A percentile compares a stretch with the other conserved stretches of the same genome.
phyloP scores from a whole-genome alignment of 2,888 invertebrate genomes.

The Lycaena phlaeas region DNA sequence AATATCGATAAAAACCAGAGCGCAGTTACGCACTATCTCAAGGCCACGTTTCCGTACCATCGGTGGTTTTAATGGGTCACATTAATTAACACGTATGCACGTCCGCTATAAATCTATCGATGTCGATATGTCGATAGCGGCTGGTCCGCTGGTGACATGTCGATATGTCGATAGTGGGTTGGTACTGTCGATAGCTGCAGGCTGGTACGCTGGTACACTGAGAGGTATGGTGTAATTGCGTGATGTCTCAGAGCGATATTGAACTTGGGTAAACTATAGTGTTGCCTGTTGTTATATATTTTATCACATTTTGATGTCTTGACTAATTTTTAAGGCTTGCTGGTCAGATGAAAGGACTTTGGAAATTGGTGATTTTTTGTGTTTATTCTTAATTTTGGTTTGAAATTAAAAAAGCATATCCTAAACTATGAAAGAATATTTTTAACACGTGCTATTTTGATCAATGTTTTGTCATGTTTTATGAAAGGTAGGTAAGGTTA shows the following conservation, averaged over 20 bases:
- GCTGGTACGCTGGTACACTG: slow-evolving; percentile 24
- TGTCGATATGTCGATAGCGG: slow-evolving; percentile 48
- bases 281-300: slow-evolving; percentile 14
- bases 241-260: slow-evolving; percentile 34
- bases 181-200: too few relatives aligned
- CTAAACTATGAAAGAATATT: too few relatives aligned
- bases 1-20: slow-evolving; percentile 19
- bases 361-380: too few relatives aligned
- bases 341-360: not conserved
- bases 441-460: too few relatives aligned
- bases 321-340: slow-evolving; percentile 13
- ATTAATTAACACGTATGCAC: slow-evolving; percentile 59
- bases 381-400: too few relatives aligned
- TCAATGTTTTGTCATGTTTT: too few relatives aligned
- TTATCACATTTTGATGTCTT: slow-evolving; percentile 8
- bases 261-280: slow-evolving; percentile 16
- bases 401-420: too few relatives aligned
- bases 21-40: slow-evolving; percentile 23
- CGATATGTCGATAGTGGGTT: slow-evolving; percentile 17
- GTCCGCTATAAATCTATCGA: slow-evolving; percentile 49
- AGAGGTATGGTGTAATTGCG: slow-evolving; percentile 31
- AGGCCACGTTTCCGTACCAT: slow-evolving; percentile 23
- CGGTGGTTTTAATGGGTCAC: slow-evolving; percentile 31
- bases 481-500: too few relatives aligned
- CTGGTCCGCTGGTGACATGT: slow-evolving; percentile 38